phyloP scores from a whole-genome alignment of 2,113 vertebrate species.

The Orthonyx spaldingii region DNA sequence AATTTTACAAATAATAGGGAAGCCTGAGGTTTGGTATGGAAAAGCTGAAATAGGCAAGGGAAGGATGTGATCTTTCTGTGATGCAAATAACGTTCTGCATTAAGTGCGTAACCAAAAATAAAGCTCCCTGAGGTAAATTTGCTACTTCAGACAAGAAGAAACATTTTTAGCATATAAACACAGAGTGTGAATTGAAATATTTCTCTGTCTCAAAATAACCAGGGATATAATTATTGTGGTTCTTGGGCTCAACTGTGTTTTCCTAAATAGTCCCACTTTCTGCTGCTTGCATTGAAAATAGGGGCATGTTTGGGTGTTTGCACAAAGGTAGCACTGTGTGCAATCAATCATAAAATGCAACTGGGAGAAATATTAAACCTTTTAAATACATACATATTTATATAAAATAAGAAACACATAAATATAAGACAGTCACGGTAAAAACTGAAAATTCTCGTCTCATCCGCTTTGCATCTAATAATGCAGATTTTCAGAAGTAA shows the following conservation, averaged over 20 bases:
- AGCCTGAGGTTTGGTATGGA: constrained; percentile 1
- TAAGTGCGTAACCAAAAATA: constrained; percentile 44
- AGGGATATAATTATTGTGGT: constrained; percentile 18
- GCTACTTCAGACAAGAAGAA: constrained; percentile 47
- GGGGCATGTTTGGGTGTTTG: neutral
- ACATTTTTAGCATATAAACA: constrained; percentile 50
- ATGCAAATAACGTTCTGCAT: constrained; percentile 41
- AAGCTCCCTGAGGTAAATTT: constrained; percentile 52
- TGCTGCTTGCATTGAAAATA: neutral
- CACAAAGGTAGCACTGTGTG: neutral
- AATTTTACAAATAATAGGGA: constrained; percentile 33
- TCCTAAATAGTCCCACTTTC: neutral
- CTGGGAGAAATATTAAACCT: neutral
- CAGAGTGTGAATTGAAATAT: neutral
- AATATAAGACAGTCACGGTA: neutral
- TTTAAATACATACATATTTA: too few relatives aligned
- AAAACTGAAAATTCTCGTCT: neutral
- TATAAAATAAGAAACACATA: neutral
- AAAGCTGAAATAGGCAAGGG: neutral
- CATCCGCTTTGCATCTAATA: neutral
- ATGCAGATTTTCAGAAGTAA: neutral
- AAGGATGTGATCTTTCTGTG: constrained; percentile 6
- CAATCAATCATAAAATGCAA: neutral
- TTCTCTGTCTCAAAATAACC: constrained; percentile 25
- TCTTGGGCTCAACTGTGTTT: neutral